These are phyloP conservation scores for Aphrophora alni DNA, from an alignment of 2,888 invertebrate genomes.

Conservation along the genomic window DNA sequence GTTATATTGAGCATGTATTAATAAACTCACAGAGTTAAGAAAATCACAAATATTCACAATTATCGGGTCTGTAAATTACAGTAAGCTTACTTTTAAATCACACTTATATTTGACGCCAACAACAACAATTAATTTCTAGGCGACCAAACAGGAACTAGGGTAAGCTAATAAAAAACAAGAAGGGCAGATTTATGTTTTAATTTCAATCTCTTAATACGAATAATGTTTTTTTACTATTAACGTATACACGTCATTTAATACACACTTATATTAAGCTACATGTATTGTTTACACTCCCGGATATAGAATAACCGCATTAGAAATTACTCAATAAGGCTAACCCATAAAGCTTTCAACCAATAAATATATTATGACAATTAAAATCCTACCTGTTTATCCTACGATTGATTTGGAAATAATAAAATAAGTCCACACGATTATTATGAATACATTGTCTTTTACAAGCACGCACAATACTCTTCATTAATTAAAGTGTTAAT, in stretches of 20 bases:
- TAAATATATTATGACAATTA: neutral
- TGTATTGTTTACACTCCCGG: neutral
- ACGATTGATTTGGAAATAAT: neutral
- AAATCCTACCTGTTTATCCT: neutral
- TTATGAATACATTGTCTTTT: neutral
- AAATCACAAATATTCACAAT: too few relatives aligned
- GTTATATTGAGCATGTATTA: too few relatives aligned
- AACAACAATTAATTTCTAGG: neutral
- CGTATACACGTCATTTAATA: too few relatives aligned
- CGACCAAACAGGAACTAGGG: neutral
- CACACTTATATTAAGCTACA: too few relatives aligned
- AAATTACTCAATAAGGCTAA: neutral
- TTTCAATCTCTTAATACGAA: too few relatives aligned
- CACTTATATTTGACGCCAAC: neutral
- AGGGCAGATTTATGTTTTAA: too few relatives aligned
- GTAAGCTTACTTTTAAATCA: neutral
- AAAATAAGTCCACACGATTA: neutral
- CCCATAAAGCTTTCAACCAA: neutral
- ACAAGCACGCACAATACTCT: neutral
- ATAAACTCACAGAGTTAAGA: too few relatives aligned
- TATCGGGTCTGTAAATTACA: too few relatives aligned
- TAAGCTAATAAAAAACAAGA: too few relatives aligned
- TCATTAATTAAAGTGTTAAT: neutral
- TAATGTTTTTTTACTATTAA: too few relatives aligned
- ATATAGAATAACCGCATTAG: neutral